These are phyloP conservation scores for Lepus townsendii DNA, from an alignment of 2,797 vertebrate species.

Conservation along the genomic window DNA sequence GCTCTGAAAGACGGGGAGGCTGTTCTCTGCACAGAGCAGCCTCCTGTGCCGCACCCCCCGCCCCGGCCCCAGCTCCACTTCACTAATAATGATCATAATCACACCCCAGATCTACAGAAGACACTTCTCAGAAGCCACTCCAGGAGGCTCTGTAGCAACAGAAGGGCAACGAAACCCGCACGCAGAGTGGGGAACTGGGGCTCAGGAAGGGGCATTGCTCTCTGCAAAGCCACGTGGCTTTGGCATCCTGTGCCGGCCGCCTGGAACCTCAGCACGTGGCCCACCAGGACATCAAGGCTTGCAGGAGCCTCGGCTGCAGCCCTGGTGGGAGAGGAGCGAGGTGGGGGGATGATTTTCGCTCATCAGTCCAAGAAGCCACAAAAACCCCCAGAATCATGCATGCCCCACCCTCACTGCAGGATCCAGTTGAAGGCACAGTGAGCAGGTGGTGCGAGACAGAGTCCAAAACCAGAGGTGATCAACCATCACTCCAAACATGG, in stretches of 20 bases:
- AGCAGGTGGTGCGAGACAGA: not conserved
- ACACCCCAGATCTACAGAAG: slow-evolving; percentile 78
- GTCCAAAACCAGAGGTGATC: slow-evolving; percentile 9
- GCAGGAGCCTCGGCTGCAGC: not conserved
- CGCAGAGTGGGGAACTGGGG: not conserved
- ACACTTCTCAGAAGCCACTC: slow-evolving; percentile 76
- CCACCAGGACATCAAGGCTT: not conserved
- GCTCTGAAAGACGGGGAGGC: slow-evolving; percentile 68
- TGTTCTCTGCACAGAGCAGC: not conserved
- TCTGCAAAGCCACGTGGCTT: not conserved
- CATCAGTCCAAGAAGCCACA: not conserved
- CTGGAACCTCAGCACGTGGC: not conserved
- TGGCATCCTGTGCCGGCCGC: accelerated
- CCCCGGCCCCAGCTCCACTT: slow-evolving; percentile 59
- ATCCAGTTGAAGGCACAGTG: not conserved
- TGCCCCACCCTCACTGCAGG: not conserved
- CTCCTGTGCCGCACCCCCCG: not conserved
- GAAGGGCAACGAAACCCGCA: not conserved
- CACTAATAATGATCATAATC: slow-evolving; percentile 77
- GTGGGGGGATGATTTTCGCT: not conserved
- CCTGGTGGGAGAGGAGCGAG: not conserved
- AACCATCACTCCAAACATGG: not conserved
- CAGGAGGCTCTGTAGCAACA: slow-evolving; percentile 55
- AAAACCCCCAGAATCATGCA: not conserved
- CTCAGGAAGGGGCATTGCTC: not conserved